Evolutionary conservation across 2,888 invertebrate species (phyloP).

Genomic region (Lochmaea crataegi): DNA sequence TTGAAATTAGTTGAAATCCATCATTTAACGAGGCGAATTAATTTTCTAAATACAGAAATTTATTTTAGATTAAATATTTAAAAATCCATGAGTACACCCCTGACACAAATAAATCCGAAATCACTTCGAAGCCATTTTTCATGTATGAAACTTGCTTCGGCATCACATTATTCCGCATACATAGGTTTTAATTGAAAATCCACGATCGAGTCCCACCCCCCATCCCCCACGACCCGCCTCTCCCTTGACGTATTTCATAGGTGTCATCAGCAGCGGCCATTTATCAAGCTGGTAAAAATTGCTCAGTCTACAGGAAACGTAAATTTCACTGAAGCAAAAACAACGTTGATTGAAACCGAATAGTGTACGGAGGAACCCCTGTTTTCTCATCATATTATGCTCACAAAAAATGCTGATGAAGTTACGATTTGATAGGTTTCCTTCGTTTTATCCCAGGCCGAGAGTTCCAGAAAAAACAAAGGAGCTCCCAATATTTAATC

Average conservation of each 20-base stretch:
- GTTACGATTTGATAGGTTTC: slow-evolving; percentile 17
- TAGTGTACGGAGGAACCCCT: slow-evolving; percentile 35
- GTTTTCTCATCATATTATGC: slow-evolving; percentile 35
- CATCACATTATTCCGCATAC: slow-evolving; percentile 67
- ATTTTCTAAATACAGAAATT: too few relatives aligned
- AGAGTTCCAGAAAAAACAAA: neutral
- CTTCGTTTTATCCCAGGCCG: slow-evolving; percentile 20
- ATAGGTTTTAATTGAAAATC: slow-evolving; percentile 68
- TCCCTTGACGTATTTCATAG: slow-evolving; percentile 64
- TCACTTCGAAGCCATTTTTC: slow-evolving; percentile 42
- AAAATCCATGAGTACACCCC: slow-evolving; percentile 16
- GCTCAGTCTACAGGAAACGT: slow-evolving; percentile 65
- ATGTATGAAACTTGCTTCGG: slow-evolving; percentile 51
- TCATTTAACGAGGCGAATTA: too few relatives aligned
- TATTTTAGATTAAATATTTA: neutral
- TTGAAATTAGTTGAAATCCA: too few relatives aligned
- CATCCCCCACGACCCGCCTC: slow-evolving; percentile 46
- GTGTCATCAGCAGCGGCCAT: slow-evolving; percentile 66
- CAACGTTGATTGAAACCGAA: slow-evolving; percentile 59
- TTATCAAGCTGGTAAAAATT: slow-evolving; percentile 66
- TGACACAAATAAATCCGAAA: slow-evolving; percentile 23
- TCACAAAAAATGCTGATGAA: slow-evolving; percentile 27
- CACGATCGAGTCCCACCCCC: slow-evolving; percentile 54
- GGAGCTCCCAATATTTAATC: neutral
- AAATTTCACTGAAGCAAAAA: slow-evolving; percentile 63